Conservation (phyloP, 2,113 vertebrate species). For the Atrichornis clamosus region DNA sequence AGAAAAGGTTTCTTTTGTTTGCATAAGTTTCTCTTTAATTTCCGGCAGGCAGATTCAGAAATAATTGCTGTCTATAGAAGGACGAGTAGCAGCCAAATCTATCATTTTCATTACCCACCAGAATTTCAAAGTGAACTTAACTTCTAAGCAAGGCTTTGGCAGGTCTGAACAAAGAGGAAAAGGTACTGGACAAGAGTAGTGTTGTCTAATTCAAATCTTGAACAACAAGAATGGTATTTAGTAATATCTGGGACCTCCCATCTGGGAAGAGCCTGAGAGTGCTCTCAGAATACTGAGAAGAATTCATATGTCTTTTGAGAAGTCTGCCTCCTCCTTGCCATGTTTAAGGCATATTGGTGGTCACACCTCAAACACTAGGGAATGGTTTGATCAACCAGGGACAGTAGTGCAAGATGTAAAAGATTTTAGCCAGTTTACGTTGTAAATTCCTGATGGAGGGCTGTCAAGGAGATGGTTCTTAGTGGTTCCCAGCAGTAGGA, state of each 20-base stretch:
- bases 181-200: neutral
- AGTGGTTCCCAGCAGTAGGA: neutral
- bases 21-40: slow-evolving; percentile 18
- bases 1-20: slow-evolving; percentile 30
- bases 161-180: neutral
- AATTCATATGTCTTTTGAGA: neutral
- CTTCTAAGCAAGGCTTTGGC: neutral
- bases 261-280: neutral
- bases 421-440: neutral
- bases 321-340: neutral
- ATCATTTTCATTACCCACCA: neutral
- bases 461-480: neutral
- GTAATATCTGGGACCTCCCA: neutral
- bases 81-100: neutral
- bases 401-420: neutral
- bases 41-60: slow-evolving; percentile 35
- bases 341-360: neutral
- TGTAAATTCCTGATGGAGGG: neutral
- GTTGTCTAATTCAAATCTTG: neutral
- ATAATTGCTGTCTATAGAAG: neutral
- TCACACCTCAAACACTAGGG: neutral
- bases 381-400: neutral
- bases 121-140: neutral
- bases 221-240: neutral
- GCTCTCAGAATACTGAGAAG: neutral